Conservation (phyloP, 92 coral and sea anemone genomes). For the Porites evermanni region DNA sequence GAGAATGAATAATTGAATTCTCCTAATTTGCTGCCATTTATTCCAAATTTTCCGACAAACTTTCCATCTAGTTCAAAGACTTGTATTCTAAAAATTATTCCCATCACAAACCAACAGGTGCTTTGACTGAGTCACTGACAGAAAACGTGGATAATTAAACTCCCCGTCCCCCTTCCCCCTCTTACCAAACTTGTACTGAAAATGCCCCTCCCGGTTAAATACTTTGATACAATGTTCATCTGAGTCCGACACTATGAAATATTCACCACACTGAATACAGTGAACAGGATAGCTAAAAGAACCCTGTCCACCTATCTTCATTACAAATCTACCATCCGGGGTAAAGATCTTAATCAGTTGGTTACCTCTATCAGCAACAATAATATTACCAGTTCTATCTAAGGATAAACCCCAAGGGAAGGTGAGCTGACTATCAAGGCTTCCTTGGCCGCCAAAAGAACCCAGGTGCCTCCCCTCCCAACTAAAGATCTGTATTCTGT, state of each 20-base stretch:
- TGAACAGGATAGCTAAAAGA: not conserved
- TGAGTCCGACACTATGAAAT: not conserved
- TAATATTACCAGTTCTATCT: no score
- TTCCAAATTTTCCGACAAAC: not conserved
- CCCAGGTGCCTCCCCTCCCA: no score
- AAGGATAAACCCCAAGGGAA: no score
- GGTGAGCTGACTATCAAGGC: no score
- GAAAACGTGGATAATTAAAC: not conserved
- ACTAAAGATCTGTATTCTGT: no score
- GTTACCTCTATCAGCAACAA: no score
- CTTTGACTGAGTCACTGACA: slow-evolving; percentile 6
- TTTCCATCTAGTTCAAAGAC: slow-evolving; percentile 2
- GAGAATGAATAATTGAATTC: not conserved
- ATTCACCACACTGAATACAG: not conserved
- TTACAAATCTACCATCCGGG: not conserved
- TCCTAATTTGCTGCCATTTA: not conserved
- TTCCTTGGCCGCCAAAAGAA: no score
- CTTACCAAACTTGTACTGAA: not conserved
- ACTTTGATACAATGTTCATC: not conserved
- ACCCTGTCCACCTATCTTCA: not conserved
- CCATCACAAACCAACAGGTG: not conserved
- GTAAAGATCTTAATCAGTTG: no score
- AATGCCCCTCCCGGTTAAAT: not conserved
- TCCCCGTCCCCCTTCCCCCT: not conserved
- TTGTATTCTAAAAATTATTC: not conserved